phyloP scores from a whole-genome alignment of 2,888 invertebrate species.

The Pecten maximus region DNA sequence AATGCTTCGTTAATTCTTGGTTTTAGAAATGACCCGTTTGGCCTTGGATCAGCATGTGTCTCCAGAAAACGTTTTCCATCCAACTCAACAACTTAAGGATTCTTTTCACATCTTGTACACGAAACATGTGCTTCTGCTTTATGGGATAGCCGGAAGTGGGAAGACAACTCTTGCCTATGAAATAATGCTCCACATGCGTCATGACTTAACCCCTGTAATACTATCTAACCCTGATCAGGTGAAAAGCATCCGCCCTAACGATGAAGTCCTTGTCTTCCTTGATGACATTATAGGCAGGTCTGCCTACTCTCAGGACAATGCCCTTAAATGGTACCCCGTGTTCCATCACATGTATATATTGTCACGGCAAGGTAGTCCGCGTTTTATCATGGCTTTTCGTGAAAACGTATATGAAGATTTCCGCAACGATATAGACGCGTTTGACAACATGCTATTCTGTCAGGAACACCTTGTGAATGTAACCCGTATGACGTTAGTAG shows the following conservation, averaged over 20 bases:
- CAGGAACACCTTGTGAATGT: neutral
- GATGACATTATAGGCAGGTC: neutral
- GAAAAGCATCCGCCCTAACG: neutral
- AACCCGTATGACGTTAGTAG: neutral
- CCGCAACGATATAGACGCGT: neutral
- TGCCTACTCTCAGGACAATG: neutral
- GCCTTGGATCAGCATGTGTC: neutral
- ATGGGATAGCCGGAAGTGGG: neutral
- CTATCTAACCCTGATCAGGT: neutral
- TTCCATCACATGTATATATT: neutral
- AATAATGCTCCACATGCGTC: neutral
- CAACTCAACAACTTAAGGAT: neutral
- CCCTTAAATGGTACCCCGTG: neutral
- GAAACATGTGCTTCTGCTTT: neutral
- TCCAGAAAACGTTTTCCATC: neutral
- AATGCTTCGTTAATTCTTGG: neutral
- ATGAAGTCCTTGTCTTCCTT: neutral
- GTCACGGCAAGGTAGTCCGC: neutral
- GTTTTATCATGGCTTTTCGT: neutral
- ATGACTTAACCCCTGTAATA: neutral
- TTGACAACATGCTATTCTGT: neutral
- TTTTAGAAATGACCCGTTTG: neutral
- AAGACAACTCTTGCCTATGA: neutral
- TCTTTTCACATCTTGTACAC: neutral
- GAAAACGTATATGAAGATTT: neutral